These are phyloP conservation scores for Tapirus terrestris DNA, from an alignment of 2,113 vertebrate genomes.

Conservation along the genomic window DNA sequence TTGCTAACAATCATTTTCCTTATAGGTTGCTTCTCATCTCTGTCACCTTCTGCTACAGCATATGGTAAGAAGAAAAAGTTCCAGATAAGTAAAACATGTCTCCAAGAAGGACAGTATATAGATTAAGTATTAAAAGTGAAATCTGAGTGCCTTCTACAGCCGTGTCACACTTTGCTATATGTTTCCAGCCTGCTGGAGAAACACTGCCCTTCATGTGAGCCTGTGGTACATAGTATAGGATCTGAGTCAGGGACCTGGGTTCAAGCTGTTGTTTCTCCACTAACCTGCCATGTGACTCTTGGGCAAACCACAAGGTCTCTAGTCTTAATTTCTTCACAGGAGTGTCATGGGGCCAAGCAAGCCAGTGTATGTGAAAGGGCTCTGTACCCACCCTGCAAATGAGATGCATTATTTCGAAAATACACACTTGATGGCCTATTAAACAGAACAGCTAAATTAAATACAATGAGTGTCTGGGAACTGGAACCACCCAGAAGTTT, in stretches of 20 bases:
- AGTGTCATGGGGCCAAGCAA: not conserved
- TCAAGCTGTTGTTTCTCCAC: not conserved
- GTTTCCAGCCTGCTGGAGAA: not conserved
- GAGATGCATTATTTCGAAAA: not conserved
- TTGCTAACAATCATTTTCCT: not conserved
- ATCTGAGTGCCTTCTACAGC: slow-evolving; percentile 13
- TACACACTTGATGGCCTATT: not conserved
- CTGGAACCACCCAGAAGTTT: not conserved
- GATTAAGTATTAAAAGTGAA: not conserved
- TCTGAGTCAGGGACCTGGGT: not conserved
- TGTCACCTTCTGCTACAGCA: not conserved
- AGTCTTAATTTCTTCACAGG: not conserved
- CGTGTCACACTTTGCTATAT: not conserved
- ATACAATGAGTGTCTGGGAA: not conserved
- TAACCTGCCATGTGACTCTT: not conserved
- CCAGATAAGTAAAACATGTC: not conserved
- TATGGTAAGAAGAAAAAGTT: not conserved
- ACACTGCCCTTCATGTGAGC: not conserved
- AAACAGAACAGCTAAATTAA: not conserved
- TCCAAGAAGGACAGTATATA: not conserved
- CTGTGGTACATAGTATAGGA: not conserved
- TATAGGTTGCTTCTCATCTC: not conserved
- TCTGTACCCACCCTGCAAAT: not conserved
- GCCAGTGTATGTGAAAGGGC: not conserved
- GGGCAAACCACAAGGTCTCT: not conserved